A percentile compares a stretch with the other conserved stretches of the same genome.
Evolutionary conservation across 1,140 invertebrate genomes (phyloP).

Genomic region (Tetraneura akinire): DNA sequence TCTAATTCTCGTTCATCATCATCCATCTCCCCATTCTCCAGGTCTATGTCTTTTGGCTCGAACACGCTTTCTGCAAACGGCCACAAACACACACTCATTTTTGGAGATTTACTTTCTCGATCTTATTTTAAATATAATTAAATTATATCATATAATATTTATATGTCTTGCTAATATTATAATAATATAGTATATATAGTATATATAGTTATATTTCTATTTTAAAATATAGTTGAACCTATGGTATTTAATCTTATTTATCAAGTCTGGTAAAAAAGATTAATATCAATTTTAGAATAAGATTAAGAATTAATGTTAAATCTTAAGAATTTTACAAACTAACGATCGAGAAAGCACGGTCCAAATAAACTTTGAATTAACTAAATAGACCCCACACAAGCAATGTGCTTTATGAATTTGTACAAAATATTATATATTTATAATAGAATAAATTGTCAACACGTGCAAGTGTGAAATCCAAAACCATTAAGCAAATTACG

Average conservation of each 20-base stretch:
- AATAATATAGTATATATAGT: no score
- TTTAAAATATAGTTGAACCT: background rate
- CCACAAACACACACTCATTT: constrained; percentile 47
- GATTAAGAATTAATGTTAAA: background rate
- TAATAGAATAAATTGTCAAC: constrained; percentile 28
- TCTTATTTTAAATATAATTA: constrained; percentile 17
- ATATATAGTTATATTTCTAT: background rate
- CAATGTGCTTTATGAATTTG: constrained; percentile 31
- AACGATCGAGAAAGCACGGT: constrained; percentile 42
- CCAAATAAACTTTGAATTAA: constrained; percentile 29
- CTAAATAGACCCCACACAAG: constrained; percentile 37
- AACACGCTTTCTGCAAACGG: constrained; percentile 74
- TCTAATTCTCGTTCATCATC: constrained; percentile 75
- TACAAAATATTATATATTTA: constrained; percentile 38
- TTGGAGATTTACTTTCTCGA: constrained; percentile 48
- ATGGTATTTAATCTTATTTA: background rate
- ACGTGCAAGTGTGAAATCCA: constrained; percentile 46
- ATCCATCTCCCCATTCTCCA: constrained; percentile 74
- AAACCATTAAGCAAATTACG: constrained; percentile 49
- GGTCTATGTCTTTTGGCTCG: constrained; percentile 73
- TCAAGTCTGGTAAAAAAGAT: background rate
- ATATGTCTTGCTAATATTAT: background rate
- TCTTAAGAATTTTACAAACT: constrained; percentile 8
- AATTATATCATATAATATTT: constrained; percentile 2
- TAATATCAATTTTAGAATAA: background rate